A percentile compares a stretch with the other conserved stretches of the same genome.
These are phyloP conservation scores for Hypotaenidia okinawae DNA, from an alignment of 2,797 vertebrate genomes.

Conservation along the genomic window DNA sequence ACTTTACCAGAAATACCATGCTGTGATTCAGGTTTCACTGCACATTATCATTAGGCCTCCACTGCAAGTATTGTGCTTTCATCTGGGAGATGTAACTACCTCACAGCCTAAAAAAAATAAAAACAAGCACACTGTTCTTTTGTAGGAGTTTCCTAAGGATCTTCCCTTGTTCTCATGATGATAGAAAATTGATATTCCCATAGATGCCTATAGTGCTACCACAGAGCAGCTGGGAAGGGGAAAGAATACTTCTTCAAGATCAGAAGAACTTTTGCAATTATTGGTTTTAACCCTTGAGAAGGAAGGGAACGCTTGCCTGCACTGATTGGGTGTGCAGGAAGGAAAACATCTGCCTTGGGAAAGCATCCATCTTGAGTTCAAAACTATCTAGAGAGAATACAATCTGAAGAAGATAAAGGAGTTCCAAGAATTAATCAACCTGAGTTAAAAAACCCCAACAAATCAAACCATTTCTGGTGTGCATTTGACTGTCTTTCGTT, in stretches of 20 bases:
- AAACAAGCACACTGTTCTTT: background rate
- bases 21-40: background rate
- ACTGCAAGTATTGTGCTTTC: background rate
- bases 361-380: background rate
- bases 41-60: background rate
- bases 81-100: background rate
- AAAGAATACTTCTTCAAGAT: background rate
- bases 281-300: background rate
- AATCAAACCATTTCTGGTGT: background rate
- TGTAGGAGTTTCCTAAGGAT: background rate
- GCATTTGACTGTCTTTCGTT: background rate
- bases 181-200: background rate
- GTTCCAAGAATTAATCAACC: background rate
- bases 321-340: background rate
- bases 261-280: background rate
- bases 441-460: background rate
- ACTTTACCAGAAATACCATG: background rate
- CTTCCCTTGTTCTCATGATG: background rate
- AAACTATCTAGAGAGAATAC: background rate
- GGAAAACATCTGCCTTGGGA: background rate
- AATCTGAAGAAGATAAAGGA: background rate
- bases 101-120: background rate
- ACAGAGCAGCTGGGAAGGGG: background rate
- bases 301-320: fast-evolving
- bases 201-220: background rate